A percentile compares a stretch with the other conserved stretches of the same genome.
Evolutionary conservation across 2,888 invertebrate species (phyloP).

Genomic region (Lycia hirtaria): DNA sequence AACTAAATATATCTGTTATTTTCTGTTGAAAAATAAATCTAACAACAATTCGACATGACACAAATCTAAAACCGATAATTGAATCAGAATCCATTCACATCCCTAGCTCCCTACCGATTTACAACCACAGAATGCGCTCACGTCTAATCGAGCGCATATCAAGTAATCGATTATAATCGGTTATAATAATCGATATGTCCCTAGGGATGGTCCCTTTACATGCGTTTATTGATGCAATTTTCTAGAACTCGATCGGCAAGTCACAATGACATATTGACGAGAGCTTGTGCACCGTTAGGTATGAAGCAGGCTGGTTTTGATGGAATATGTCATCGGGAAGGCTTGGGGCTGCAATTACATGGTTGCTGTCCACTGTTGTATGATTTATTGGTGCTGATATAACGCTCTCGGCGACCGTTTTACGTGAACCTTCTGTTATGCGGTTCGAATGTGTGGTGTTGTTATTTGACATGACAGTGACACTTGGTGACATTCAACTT

Average conservation of each 20-base stretch:
- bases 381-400: constrained; percentile 74
- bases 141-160: constrained; percentile 58
- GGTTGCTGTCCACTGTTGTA: constrained; percentile 57
- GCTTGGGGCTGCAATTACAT: constrained; percentile 72
- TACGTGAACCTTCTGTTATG: constrained; percentile 59
- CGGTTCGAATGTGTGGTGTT: not conserved
- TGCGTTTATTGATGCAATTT: constrained; percentile 76
- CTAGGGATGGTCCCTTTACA: constrained; percentile 75
- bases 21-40: not conserved
- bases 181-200: constrained; percentile 77
- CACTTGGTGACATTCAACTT: no score
- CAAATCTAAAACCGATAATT: constrained; percentile 34
- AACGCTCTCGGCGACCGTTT: constrained; percentile 62
- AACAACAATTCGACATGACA: constrained; percentile 32
- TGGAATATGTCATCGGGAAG: constrained; percentile 76
- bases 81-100: constrained; percentile 19
- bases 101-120: constrained; percentile 24
- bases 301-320: constrained; percentile 59
- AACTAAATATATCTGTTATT: not conserved
- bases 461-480: not conserved
- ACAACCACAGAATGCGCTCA: constrained; percentile 43
- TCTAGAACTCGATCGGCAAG: constrained; percentile 70
- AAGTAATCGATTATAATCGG: constrained; percentile 67
- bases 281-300: constrained; percentile 35
- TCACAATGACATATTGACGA: constrained; percentile 71